These are phyloP conservation scores for Drosophila santomea DNA, from an alignment of 1,140 invertebrate species.

Conservation along the genomic window DNA sequence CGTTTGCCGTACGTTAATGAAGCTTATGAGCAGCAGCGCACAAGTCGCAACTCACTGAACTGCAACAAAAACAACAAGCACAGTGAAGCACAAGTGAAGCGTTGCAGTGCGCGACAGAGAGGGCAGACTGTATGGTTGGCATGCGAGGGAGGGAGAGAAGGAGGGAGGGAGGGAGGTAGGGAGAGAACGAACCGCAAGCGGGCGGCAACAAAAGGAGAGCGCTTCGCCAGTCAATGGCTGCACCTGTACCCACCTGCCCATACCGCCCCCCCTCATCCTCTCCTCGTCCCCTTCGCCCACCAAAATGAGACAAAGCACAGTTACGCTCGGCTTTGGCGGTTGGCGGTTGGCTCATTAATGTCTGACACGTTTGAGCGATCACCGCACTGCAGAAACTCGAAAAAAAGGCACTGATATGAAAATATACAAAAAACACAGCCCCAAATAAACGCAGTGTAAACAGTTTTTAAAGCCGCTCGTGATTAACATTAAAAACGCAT, in stretches of 20 bases:
- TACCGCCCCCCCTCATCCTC: slow-evolving; percentile 20
- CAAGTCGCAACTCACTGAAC: slow-evolving; percentile 75
- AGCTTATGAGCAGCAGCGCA: slow-evolving; percentile 76
- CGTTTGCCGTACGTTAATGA: slow-evolving; percentile 61
- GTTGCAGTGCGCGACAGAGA: slow-evolving; percentile 52
- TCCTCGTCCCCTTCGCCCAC: neutral
- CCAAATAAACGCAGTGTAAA: slow-evolving; percentile 34
- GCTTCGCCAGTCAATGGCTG: slow-evolving; percentile 68
- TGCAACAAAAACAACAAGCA: slow-evolving; percentile 66
- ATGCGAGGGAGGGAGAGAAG: no score
- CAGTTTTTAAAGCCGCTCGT: slow-evolving; percentile 40
- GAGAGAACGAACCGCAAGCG: slow-evolving; percentile 52
- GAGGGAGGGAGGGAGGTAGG: neutral
- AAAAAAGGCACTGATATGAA: slow-evolving; percentile 28
- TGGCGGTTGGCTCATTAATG: slow-evolving; percentile 58
- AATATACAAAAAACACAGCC: slow-evolving; percentile 21
- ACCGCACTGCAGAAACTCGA: slow-evolving; percentile 41
- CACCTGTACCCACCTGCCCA: slow-evolving; percentile 70
- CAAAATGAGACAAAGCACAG: slow-evolving; percentile 56
- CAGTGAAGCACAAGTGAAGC: slow-evolving; percentile 69
- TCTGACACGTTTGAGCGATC: slow-evolving; percentile 77
- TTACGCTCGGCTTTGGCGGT: slow-evolving; percentile 53
- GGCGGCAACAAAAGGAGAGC: slow-evolving; percentile 66
- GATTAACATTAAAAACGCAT: slow-evolving; percentile 77
- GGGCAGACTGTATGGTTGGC: neutral